Conservation (phyloP, 2,797 vertebrate genomes). For the Urocyon cinereoargenteus region DNA sequence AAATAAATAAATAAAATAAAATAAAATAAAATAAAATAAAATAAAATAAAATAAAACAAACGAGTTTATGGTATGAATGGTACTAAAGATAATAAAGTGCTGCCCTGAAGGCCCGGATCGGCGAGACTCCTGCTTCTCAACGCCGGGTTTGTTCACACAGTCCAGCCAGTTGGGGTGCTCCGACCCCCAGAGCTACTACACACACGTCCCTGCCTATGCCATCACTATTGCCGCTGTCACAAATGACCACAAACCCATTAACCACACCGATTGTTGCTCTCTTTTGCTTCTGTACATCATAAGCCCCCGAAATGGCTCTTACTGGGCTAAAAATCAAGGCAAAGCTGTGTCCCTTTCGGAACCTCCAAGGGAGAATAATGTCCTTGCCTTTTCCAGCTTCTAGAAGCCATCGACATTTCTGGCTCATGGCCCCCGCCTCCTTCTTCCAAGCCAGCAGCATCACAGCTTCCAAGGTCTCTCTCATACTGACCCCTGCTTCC, state of each 20-base stretch:
- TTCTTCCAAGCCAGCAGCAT: neutral
- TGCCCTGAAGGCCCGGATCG: neutral
- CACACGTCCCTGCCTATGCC: neutral
- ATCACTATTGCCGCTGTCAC: neutral
- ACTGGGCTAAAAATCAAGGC: neutral
- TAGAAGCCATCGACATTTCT: neutral
- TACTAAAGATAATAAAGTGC: neutral
- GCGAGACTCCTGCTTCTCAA: neutral
- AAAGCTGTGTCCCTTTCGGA: neutral
- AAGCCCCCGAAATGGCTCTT: neutral
- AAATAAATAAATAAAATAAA: neutral
- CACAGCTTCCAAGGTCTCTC: neutral
- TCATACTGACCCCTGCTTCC: neutral
- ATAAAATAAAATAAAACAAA: neutral
- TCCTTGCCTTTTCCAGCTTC: neutral
- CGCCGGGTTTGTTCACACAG: neutral
- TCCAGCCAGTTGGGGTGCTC: neutral
- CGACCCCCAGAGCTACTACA: neutral
- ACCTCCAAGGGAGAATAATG: neutral
- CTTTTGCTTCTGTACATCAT: neutral
- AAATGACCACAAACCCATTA: neutral
- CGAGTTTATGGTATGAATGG: neutral
- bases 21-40: neutral
- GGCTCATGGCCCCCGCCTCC: neutral
- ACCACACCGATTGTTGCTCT: neutral